These are phyloP conservation scores for Poecile atricapillus DNA, from an alignment of 2,113 vertebrate species.

Conservation along the genomic window DNA sequence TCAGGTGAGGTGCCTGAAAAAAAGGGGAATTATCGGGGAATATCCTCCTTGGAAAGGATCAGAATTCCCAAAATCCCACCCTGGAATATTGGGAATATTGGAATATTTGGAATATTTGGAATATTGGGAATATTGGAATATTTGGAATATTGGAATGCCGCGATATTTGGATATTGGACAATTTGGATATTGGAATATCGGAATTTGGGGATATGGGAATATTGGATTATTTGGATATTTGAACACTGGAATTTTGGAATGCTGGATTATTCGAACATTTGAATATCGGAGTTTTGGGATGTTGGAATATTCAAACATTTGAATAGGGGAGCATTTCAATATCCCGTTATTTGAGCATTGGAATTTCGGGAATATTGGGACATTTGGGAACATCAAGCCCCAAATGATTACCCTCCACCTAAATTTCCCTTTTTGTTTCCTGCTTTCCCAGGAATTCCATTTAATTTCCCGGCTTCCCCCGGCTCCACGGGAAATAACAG, in stretches of 20 bases:
- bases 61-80: neutral
- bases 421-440: neutral
- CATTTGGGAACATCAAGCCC: neutral
- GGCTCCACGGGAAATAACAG: neutral
- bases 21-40: neutral
- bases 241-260: fast-evolving
- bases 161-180: too few species aligned
- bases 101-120: too few species aligned
- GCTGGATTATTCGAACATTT: too few species aligned
- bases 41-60: neutral
- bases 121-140: neutral
- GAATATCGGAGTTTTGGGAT: too few species aligned
- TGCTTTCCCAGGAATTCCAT: neutral
- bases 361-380: too few species aligned
- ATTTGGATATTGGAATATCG: neutral
- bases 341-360: too few species aligned
- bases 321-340: too few species aligned
- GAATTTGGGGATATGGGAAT: fast-evolving
- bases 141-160: neutral
- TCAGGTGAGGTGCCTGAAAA: neutral
- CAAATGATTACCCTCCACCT: fast-evolving
- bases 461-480: neutral
- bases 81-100: neutral
- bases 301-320: neutral
- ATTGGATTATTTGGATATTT: neutral